A percentile compares a stretch with the other conserved stretches of the same genome.
Conservation (phyloP, 2,113 vertebrate species). For the Syrmaticus mikado region DNA sequence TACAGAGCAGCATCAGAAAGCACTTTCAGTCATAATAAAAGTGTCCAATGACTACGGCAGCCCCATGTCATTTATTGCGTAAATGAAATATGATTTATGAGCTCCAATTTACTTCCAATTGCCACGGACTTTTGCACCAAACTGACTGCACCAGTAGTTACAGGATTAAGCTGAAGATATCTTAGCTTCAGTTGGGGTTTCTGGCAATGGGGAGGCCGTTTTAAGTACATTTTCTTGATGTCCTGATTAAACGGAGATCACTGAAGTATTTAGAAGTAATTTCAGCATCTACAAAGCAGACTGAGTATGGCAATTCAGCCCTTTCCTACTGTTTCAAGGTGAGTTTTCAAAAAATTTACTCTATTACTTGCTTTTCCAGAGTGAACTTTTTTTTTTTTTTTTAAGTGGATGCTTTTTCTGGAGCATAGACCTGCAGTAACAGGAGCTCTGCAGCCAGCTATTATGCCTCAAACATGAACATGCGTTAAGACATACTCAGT, state of each 20-base stretch:
- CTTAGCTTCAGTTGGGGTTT: constrained; percentile 58
- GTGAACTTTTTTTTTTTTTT: not conserved
- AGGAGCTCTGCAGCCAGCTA: not conserved
- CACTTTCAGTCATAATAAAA: constrained; percentile 52
- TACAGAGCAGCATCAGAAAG: constrained; percentile 65
- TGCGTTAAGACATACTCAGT: not conserved
- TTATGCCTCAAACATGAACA: not conserved
- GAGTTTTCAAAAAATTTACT: constrained; percentile 24
- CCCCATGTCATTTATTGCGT: constrained; percentile 62
- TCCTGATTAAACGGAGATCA: constrained; percentile 50
- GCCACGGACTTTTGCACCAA: constrained; percentile 28
- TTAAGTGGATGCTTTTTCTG: not conserved
- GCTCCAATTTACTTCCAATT: constrained; percentile 60
- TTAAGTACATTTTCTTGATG: constrained; percentile 56
- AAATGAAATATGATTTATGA: constrained; percentile 23
- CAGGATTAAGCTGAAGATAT: constrained; percentile 47
- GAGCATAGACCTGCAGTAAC: not conserved
- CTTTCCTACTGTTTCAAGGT: constrained; percentile 1
- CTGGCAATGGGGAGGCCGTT: constrained; percentile 60
- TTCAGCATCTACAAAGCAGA: constrained; percentile 51
- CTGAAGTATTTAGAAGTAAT: constrained; percentile 39
- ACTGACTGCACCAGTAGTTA: constrained; percentile 34
- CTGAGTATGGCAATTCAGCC: not conserved
- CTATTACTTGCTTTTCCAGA: constrained; percentile 32
- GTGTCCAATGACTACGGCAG: constrained; percentile 65